Evolutionary conservation across 2,888 invertebrate genomes (phyloP).

Genomic region (Pardosa pseudoannulata): DNA sequence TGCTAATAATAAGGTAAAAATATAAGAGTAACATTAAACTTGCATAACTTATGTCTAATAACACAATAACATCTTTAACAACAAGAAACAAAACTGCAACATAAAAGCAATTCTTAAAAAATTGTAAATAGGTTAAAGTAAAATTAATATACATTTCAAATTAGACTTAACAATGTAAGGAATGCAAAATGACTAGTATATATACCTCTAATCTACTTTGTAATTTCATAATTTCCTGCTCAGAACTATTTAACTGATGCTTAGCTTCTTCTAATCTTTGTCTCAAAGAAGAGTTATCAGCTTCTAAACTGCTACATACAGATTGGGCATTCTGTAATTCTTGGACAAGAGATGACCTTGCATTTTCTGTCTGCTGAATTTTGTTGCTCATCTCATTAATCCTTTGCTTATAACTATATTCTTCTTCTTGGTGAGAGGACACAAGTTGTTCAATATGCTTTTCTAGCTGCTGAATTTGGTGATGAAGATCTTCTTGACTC

Average conservation of each 20-base stretch:
- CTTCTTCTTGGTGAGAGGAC: slow-evolving; percentile 72
- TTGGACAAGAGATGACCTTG: slow-evolving; percentile 73
- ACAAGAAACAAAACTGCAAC: too few species aligned
- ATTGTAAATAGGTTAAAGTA: too few species aligned
- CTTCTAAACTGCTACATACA: slow-evolving; percentile 70
- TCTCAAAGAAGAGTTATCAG: slow-evolving; percentile 52
- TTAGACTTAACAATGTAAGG: too few species aligned
- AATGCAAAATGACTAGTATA: too few species aligned
- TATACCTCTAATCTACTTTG: slow-evolving; percentile 58
- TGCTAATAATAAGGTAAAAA: too few species aligned
- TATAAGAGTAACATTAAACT: too few species aligned
- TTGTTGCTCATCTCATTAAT: slow-evolving; percentile 80
- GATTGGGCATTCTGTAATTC: slow-evolving; percentile 65
- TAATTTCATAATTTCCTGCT: slow-evolving; percentile 49
- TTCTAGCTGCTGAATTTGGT: slow-evolving; percentile 83
- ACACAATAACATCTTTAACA: too few species aligned
- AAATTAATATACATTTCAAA: too few species aligned
- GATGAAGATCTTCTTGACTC: slow-evolving; percentile 79
- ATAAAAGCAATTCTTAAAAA: too few species aligned
- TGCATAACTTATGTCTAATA: too few species aligned
- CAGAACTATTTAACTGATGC: slow-evolving; percentile 50
- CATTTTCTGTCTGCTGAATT: slow-evolving; percentile 75
- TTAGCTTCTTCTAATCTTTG: slow-evolving; percentile 79
- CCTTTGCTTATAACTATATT: slow-evolving; percentile 75
- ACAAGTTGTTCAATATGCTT: slow-evolving; percentile 79